These are phyloP conservation scores for Silurus glanis DNA, from an alignment of 2,113 vertebrate species.

Conservation along the genomic window DNA sequence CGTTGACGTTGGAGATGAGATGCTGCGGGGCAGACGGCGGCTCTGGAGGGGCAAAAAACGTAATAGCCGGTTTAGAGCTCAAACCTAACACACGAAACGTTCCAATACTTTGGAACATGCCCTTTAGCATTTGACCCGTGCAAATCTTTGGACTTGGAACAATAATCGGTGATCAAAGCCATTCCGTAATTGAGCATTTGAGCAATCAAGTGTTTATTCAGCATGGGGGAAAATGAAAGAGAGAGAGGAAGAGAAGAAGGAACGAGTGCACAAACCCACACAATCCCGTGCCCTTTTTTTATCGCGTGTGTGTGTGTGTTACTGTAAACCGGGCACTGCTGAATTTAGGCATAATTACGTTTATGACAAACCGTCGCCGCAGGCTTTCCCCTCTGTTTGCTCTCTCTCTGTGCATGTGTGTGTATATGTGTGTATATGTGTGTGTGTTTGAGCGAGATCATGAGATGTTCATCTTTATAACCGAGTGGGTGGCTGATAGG, in stretches of 20 bases:
- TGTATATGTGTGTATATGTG: not conserved
- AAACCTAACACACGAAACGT: too few species aligned
- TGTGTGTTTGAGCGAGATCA: conserved; percentile 13
- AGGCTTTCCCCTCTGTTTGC: conserved; percentile 32
- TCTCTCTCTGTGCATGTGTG: not conserved
- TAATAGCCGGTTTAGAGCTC: not conserved
- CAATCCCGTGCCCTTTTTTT: conserved; percentile 39
- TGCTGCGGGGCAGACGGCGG: conserved; percentile 91
- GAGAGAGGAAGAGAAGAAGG: not conserved
- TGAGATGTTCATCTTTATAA: conserved; percentile 39
- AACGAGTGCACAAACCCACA: conserved; percentile 19
- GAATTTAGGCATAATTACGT: conserved; percentile 55
- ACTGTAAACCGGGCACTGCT: conserved; percentile 39
- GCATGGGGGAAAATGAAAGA: conserved; percentile 12
- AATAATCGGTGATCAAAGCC: conserved; percentile 7
- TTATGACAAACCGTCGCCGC: conserved; percentile 48
- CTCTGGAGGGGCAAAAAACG: conserved; percentile 72
- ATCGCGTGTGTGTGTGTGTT: conserved; percentile 41
- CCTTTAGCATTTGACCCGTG: not conserved
- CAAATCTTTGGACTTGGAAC: not conserved
- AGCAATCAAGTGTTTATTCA: conserved; percentile 32
- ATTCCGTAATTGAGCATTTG: conserved; percentile 21
- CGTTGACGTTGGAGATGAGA: conserved; percentile 95
- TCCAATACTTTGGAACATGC: not conserved
- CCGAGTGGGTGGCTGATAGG: conserved; percentile 45